Conservation (phyloP, 2,888 invertebrate genomes). For the Leptinotarsa peninsularis region DNA sequence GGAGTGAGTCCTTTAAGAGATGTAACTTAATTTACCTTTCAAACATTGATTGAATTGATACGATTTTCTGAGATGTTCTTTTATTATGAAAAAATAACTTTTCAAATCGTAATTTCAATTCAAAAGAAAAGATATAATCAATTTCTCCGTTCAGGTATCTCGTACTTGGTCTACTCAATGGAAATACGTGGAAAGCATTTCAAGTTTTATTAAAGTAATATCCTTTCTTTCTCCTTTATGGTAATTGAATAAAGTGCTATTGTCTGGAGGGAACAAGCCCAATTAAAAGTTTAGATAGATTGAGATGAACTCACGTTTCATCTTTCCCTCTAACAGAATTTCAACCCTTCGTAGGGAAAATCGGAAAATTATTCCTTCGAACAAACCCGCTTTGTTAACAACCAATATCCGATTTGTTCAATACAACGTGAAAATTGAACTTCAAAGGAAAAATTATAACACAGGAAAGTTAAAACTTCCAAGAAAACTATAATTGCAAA, state of each 20-base stretch:
- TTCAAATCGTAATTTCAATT: no score
- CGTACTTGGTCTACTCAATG: not conserved
- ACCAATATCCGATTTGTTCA: not conserved
- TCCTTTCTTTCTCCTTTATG: not conserved
- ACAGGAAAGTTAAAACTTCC: not conserved
- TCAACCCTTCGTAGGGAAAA: not conserved
- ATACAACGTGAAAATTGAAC: not conserved
- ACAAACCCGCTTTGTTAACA: not conserved
- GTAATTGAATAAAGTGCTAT: constrained; percentile 2
- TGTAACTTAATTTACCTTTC: no score
- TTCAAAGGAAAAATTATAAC: not conserved
- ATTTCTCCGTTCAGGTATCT: not conserved
- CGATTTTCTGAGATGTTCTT: no score
- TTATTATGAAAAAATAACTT: no score
- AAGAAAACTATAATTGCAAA: not conserved
- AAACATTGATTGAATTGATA: no score
- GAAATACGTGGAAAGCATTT: not conserved
- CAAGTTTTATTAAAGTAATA: constrained; percentile 6
- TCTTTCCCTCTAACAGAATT: not conserved
- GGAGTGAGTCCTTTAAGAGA: no score
- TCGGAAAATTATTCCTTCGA: not conserved
- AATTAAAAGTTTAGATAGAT: constrained; percentile 25
- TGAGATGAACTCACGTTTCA: constrained; percentile 8
- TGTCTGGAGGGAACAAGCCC: constrained; percentile 10
- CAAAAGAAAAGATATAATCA: no score